A percentile compares a stretch with the other conserved stretches of the same genome.
phyloP scores from a whole-genome alignment of 2,888 invertebrate species.

The Sialis fuliginosa region DNA sequence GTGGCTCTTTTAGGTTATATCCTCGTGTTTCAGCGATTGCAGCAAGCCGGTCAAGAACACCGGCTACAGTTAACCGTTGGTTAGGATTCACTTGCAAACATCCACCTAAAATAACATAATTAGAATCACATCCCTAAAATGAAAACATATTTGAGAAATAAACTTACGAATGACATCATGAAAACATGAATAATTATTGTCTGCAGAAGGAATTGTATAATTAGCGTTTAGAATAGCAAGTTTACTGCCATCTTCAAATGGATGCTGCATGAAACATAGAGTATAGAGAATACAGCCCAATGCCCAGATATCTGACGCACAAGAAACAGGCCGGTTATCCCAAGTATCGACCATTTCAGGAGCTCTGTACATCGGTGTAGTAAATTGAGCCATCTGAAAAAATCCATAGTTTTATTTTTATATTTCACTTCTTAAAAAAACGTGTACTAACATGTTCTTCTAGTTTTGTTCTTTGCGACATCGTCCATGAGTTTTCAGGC shows the following conservation, averaged over 20 bases:
- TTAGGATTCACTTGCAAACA: slow-evolving; percentile 70
- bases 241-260: slow-evolving; percentile 92
- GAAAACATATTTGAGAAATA: slow-evolving; percentile 3
- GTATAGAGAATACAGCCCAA: slow-evolving; percentile 89
- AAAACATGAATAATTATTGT: slow-evolving; percentile 67
- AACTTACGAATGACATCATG: slow-evolving; percentile 75
- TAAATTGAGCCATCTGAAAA: slow-evolving; percentile 50
- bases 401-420: neutral
- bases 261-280: slow-evolving; percentile 85
- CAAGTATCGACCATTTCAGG: slow-evolving; percentile 98
- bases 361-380: slow-evolving; percentile 91
- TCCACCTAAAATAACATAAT: slow-evolving; percentile 35
- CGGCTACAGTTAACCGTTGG: slow-evolving; percentile 59
- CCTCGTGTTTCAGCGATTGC: slow-evolving; percentile 76
- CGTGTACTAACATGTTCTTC: slow-evolving; percentile 59
- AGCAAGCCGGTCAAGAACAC: slow-evolving; percentile 68
- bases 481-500: slow-evolving; percentile 84
- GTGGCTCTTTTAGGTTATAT: slow-evolving; percentile 64
- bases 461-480: slow-evolving; percentile 72
- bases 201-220: slow-evolving; percentile 65
- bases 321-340: slow-evolving; percentile 85
- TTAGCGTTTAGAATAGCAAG: slow-evolving; percentile 93
- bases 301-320: slow-evolving; percentile 90
- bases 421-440: neutral
- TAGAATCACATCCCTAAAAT: too few species aligned